Evolutionary conservation across 2,888 invertebrate species (phyloP).

Genomic region (Tupiocoris notatus): DNA sequence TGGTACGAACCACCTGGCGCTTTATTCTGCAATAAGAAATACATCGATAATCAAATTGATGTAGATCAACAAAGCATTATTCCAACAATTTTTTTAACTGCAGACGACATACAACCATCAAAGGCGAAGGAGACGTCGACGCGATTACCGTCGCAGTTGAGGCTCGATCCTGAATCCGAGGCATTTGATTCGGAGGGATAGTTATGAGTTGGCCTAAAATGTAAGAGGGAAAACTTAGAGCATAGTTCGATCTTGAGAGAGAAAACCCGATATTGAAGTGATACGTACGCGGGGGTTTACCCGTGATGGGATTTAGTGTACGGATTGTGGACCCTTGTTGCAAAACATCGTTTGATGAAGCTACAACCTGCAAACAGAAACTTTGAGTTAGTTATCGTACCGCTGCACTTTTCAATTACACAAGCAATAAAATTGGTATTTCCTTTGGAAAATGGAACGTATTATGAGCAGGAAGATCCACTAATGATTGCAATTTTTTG

Average conservation of each 20-base stretch:
- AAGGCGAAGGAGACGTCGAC: slow-evolving; percentile 8
- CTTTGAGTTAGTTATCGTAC: neutral
- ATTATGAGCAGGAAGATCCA: neutral
- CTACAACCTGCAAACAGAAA: slow-evolving; percentile 35
- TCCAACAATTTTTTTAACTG: no score
- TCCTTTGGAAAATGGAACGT: neutral
- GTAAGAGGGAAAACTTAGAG: neutral
- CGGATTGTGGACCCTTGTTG: slow-evolving; percentile 40
- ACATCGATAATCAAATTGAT: no score
- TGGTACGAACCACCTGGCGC: neutral
- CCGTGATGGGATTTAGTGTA: slow-evolving; percentile 36
- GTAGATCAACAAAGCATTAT: no score
- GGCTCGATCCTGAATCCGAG: slow-evolving; percentile 23
- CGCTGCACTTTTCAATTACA: neutral
- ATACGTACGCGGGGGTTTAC: slow-evolving; percentile 44
- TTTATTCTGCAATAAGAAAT: neutral
- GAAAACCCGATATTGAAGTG: no score
- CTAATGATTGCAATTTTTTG: no score
- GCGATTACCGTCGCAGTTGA: slow-evolving; percentile 17
- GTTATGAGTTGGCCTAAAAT: slow-evolving; percentile 44
- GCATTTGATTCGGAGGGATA: slow-evolving; percentile 40
- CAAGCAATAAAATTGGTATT: no score
- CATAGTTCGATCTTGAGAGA: neutral
- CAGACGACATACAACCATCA: no score
- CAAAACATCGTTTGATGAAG: slow-evolving; percentile 34